A percentile compares a stretch with the other conserved stretches of the same genome.
Evolutionary conservation across 2,888 invertebrate genomes (phyloP).

Genomic region (Encarsia formosa): DNA sequence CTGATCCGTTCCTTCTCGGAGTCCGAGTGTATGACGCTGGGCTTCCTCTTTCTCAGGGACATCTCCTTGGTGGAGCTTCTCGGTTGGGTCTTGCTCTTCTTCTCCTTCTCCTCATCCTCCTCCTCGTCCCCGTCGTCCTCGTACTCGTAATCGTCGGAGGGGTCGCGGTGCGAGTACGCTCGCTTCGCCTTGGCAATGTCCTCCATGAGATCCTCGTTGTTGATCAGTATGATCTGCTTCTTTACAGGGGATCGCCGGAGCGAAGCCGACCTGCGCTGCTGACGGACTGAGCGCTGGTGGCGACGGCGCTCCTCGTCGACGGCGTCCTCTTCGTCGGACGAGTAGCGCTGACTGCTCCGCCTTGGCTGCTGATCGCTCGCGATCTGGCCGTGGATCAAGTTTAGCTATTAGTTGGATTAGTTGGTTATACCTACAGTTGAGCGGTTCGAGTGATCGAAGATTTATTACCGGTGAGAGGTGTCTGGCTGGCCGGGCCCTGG

Average conservation of each 20-base stretch:
- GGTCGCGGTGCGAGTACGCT: slow-evolving; percentile 35
- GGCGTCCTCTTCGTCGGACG: slow-evolving; percentile 30
- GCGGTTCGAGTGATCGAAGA: neutral
- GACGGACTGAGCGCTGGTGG: neutral
- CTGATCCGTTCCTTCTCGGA: slow-evolving; percentile 36
- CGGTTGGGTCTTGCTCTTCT: slow-evolving; percentile 30
- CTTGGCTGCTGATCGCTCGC: slow-evolving; percentile 4
- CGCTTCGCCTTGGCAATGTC: slow-evolving; percentile 34
- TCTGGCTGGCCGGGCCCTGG: neutral
- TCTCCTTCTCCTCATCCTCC: slow-evolving; percentile 30
- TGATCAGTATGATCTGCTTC: slow-evolving; percentile 46
- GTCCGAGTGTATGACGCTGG: slow-evolving; percentile 37
- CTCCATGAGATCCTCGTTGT: slow-evolving; percentile 27
- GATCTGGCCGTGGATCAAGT: neutral
- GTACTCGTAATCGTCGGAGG: slow-evolving; percentile 17
- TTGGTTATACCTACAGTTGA: neutral
- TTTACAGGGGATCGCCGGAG: slow-evolving; percentile 29
- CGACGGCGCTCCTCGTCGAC: slow-evolving; percentile 3
- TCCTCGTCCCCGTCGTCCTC: slow-evolving; percentile 33
- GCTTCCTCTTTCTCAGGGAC: slow-evolving; percentile 34
- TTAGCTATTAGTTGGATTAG: neutral
- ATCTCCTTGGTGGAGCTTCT: slow-evolving; percentile 27
- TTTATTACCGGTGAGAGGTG: too few species aligned
- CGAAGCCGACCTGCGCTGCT: slow-evolving; percentile 10
- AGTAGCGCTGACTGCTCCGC: slow-evolving; percentile 21